Conservation (phyloP, 2,888 invertebrate species). For the Resseliella maxima region DNA sequence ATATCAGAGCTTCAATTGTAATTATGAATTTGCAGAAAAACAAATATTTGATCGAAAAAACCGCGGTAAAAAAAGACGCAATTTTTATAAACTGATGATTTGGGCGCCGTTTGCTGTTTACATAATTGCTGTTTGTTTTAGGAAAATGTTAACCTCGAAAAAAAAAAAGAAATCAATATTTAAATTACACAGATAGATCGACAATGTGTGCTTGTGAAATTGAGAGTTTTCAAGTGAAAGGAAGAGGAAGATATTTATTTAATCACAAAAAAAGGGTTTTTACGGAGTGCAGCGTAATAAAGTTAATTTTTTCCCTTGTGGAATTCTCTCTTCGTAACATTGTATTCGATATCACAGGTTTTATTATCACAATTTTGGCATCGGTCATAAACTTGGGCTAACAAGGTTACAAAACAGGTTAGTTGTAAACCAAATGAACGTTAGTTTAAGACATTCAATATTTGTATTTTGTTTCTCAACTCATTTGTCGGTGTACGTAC, state of each 20-base stretch:
- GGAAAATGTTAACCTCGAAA: no score
- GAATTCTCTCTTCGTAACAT: neutral
- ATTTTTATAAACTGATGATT: neutral
- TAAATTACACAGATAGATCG: neutral
- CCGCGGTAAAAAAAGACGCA: no score
- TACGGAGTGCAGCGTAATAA: constrained; percentile 10
- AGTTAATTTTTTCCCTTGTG: no score
- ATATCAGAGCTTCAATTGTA: constrained; percentile 23
- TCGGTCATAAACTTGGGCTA: constrained; percentile 34
- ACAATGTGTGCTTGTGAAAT: neutral
- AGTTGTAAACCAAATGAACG: neutral
- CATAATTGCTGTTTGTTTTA: constrained; percentile 19
- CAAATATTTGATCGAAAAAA: neutral
- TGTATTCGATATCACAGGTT: no score
- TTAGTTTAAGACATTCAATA: no score
- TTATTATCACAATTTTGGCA: constrained; percentile 42
- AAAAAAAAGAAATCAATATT: neutral
- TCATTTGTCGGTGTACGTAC: neutral
- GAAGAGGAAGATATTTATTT: neutral
- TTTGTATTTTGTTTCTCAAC: no score
- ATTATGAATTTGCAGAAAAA: constrained; percentile 50
- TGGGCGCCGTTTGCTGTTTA: neutral
- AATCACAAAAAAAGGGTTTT: neutral
- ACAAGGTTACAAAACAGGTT: neutral
- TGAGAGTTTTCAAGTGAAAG: constrained; percentile 10